These are phyloP conservation scores for Picus viridis DNA, from an alignment of 2,797 vertebrate species.

Conservation along the genomic window DNA sequence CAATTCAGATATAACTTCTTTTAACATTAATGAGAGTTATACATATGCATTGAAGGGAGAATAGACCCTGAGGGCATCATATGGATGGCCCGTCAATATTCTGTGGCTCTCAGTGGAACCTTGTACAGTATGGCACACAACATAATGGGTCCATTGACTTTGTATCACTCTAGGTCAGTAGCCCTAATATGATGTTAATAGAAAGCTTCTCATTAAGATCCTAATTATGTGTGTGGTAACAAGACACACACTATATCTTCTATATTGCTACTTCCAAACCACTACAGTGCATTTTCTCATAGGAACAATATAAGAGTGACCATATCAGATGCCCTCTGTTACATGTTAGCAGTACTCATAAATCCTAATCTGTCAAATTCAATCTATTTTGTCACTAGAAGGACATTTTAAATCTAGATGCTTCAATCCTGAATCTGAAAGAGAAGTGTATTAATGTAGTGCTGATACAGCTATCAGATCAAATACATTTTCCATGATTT, in stretches of 20 bases:
- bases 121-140: constrained; percentile 8
- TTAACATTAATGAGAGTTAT: constrained; percentile 60
- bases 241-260: constrained; percentile 40
- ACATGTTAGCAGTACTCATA: constrained; percentile 40
- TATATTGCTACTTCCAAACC: constrained; percentile 41
- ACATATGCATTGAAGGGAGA: constrained; percentile 41
- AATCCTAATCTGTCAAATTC: constrained; percentile 69
- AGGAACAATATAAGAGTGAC: constrained; percentile 34
- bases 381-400: constrained; percentile 58
- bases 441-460: constrained; percentile 27
- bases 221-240: constrained; percentile 49
- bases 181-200: constrained; percentile 49
- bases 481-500: constrained; percentile 44
- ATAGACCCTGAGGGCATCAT: constrained; percentile 55
- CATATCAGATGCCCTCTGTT: constrained; percentile 55
- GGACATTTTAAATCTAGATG: constrained; percentile 68
- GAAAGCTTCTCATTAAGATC: constrained; percentile 63
- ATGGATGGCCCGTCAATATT: constrained; percentile 32
- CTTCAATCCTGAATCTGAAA: constrained; percentile 36
- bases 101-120: constrained; percentile 50
- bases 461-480: constrained; percentile 63
- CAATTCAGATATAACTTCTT: constrained; percentile 30
- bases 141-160: constrained; percentile 33
- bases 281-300: constrained; percentile 2
- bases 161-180: constrained; percentile 62